Conservation (phyloP, 2,888 invertebrate genomes). For the Crioceris asparagi region DNA sequence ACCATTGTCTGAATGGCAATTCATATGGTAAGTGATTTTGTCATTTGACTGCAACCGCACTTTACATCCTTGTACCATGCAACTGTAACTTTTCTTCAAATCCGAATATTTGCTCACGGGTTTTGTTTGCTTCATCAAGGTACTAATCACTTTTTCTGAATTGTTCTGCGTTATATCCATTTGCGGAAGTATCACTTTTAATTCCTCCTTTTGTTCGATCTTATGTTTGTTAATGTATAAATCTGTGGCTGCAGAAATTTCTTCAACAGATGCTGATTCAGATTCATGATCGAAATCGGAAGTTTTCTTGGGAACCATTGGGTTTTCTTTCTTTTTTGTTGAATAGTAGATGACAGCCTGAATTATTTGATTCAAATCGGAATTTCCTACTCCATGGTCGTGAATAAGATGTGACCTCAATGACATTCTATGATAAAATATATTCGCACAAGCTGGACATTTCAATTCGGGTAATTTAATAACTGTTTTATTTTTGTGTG, state of each 20-base stretch:
- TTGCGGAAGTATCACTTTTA: slow-evolving; percentile 13
- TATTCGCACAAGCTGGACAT: slow-evolving; percentile 58
- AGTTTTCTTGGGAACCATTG: slow-evolving; percentile 13
- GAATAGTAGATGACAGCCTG: slow-evolving; percentile 41
- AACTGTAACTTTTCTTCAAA: slow-evolving; percentile 32
- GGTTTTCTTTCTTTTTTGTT: slow-evolving; percentile 24
- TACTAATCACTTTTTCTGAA: slow-evolving; percentile 10
- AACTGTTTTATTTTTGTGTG: slow-evolving; percentile 43
- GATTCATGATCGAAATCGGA: too few relatives aligned
- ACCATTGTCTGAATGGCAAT: slow-evolving; percentile 37
- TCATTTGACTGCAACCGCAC: slow-evolving; percentile 46
- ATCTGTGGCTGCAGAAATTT: slow-evolving; percentile 2
- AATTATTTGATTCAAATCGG: slow-evolving; percentile 49
- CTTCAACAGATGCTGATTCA: slow-evolving; percentile 2
- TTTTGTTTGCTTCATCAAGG: slow-evolving; percentile 19
- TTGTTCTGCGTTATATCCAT: slow-evolving; percentile 20
- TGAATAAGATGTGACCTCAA: slow-evolving; percentile 53
- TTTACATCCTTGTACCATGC: slow-evolving; percentile 46
- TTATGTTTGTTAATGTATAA: neutral
- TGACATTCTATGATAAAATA: slow-evolving; percentile 51
- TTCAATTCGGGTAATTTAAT: slow-evolving; percentile 45
- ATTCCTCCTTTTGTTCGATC: neutral
- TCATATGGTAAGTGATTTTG: slow-evolving; percentile 53
- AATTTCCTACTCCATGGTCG: slow-evolving; percentile 56
- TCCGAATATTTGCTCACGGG: slow-evolving; percentile 19